These are phyloP conservation scores for Orientallactaga bullata DNA, from an alignment of 2,113 vertebrate genomes.

Conservation along the genomic window DNA sequence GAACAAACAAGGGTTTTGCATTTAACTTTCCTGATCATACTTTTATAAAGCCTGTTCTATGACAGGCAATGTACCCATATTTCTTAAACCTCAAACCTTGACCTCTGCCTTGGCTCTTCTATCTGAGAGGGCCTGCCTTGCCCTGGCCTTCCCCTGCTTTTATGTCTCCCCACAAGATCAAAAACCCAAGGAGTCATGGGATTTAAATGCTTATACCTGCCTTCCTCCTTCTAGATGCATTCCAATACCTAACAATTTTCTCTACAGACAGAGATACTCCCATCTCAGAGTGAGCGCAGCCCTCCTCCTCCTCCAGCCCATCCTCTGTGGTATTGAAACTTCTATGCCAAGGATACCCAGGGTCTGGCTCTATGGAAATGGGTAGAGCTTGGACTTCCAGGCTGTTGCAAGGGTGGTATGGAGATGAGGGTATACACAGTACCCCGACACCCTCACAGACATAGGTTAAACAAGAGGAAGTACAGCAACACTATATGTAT, in stretches of 20 bases:
- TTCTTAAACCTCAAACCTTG: not conserved
- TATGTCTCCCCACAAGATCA: not conserved
- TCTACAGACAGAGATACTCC: not conserved
- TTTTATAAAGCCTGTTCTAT: not conserved
- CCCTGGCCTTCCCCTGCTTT: not conserved
- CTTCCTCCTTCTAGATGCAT: slow-evolving; percentile 14
- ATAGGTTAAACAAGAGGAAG: not conserved
- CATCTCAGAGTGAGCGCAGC: not conserved
- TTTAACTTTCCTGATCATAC: not conserved
- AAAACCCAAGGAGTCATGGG: not conserved
- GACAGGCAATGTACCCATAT: not conserved
- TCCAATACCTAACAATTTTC: not conserved
- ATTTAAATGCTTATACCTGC: not conserved
- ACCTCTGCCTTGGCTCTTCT: not conserved
- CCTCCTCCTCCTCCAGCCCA: not conserved
- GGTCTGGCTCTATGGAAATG: not conserved
- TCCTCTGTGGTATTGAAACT: not conserved
- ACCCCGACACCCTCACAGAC: not conserved
- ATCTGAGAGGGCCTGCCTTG: not conserved
- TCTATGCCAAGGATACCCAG: not conserved
- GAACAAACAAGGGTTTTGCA: not conserved
- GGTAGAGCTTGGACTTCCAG: not conserved
- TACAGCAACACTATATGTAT: not conserved
- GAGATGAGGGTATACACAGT: not conserved
- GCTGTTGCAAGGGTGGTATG: fast-evolving